phyloP scores from a whole-genome alignment of 2,888 invertebrate species.

The Matsumyia berberina region DNA sequence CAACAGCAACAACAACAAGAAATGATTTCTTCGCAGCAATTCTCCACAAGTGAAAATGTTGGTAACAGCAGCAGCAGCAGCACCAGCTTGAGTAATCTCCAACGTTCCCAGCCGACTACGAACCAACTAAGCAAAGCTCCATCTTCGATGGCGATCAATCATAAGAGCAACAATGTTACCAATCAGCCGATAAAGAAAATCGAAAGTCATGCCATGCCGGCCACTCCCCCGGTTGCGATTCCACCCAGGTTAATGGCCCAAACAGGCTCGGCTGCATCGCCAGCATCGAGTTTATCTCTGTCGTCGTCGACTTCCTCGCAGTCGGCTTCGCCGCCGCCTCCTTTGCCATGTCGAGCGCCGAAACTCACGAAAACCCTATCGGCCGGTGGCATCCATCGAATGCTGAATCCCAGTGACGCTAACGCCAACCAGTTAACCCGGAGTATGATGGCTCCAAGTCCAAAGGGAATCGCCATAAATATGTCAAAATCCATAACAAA shows the following conservation, averaged over 20 bases:
- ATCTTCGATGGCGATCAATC: conserved; percentile 75
- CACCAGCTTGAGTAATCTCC: conserved; percentile 49
- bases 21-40: conserved; percentile 73
- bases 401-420: conserved; percentile 70
- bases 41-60: conserved; percentile 63
- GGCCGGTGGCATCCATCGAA: conserved; percentile 74
- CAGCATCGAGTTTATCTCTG: conserved; percentile 82
- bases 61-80: conserved; percentile 50
- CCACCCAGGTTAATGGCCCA: conserved; percentile 80
- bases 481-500: conserved; percentile 72
- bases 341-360: conserved; percentile 82
- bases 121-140: conserved; percentile 64
- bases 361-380: conserved; percentile 78
- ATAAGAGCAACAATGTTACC: conserved; percentile 53
- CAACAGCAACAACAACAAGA: conserved; percentile 44
- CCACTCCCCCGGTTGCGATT: conserved; percentile 78
- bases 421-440: conserved; percentile 54
- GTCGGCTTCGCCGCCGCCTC: conserved; percentile 82
- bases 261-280: conserved; percentile 80
- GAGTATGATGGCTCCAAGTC: conserved; percentile 64
- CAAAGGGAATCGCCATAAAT: conserved; percentile 48
- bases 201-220: conserved; percentile 68
- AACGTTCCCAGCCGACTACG: conserved; percentile 26
- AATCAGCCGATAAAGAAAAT: conserved; percentile 66
- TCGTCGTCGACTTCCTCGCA: conserved; percentile 83